Evolutionary conservation across 2,113 vertebrate species (phyloP), one percentile per base, ranked within the genome.

Genomic region (Suricata suricatta): DNA sequence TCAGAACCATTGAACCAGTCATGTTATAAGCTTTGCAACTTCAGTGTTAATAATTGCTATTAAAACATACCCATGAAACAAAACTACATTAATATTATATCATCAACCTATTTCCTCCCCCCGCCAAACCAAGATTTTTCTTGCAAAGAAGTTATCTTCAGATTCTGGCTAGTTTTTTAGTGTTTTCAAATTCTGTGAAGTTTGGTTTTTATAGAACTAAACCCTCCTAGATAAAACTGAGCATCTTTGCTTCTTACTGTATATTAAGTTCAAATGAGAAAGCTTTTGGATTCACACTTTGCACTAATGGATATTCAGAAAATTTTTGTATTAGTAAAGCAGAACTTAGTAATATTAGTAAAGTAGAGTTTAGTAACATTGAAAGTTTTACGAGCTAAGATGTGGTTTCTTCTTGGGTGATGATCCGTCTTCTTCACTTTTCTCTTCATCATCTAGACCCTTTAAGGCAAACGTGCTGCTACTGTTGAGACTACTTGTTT

Each of bases 1-100:
- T 99, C 99, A 99, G 99, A 99, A 99, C 98, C 99, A 98, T 99
- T 98, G 99, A 98, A 98, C 98, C 99, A 98, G 99, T 98, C 99
- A 99, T 98, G 98, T 99, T 98, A 99, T 98, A 98, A 98, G 98
- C 98, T 99, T 98, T 98, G 97, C 98, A 99, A 98, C 93, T 98
- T 93, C 97, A 98, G 95, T 97, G 81, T 97, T 95, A 90, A 88
- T 47, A 72, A 27, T 90, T 98, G 97, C 97, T 98, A 97, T 96
- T 98, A 98, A 83, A 96, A 98, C 83, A 97, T 88, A 98, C 85
- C 93, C 27, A 86, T 79, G 95, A 93, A 97, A 96, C 93, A 98
- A 98, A 98, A 98, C 96, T 98, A 96, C 96, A 98, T 97, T 97
- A 96, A 98, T 98, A 98, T 98, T 98, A 98, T 96, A 97, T 97